Evolutionary conservation across 1,140 invertebrate genomes (phyloP).

Genomic region (Panagrolaimus sp.): DNA sequence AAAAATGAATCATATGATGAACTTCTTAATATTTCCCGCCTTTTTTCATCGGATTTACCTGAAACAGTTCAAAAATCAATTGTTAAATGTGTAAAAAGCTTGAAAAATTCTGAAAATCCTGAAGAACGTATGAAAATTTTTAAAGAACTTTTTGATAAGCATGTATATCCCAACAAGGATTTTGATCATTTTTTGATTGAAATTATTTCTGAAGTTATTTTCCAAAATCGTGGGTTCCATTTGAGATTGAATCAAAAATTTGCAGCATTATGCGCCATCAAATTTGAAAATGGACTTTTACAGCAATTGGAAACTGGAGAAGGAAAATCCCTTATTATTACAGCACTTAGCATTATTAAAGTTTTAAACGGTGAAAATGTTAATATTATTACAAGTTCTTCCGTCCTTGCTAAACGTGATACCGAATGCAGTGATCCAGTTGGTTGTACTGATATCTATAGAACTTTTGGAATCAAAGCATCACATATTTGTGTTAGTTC

Average conservation of each 20-base stretch:
- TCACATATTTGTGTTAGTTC: not conserved
- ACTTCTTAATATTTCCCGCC: too few species aligned
- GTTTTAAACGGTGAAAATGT: not conserved
- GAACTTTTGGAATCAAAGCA: not conserved
- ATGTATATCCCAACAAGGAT: too few species aligned
- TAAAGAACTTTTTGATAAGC: too few species aligned
- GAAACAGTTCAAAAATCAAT: too few species aligned
- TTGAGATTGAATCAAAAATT: not conserved
- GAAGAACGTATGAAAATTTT: too few species aligned
- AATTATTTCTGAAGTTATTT: too few species aligned
- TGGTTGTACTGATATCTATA: not conserved
- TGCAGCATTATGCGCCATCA: not conserved
- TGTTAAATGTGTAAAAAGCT: too few species aligned
- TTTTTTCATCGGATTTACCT: too few species aligned
- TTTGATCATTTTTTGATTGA: too few species aligned
- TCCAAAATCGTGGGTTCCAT: not conserved
- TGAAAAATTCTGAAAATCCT: too few species aligned
- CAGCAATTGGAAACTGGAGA: not conserved
- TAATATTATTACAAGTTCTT: not conserved
- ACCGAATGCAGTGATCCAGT: not conserved
- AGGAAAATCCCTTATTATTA: conserved; percentile 1
- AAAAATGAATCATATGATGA: too few species aligned
- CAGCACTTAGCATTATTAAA: not conserved
- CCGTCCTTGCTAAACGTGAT: not conserved
- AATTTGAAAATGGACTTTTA: not conserved